Base-by-base conservation (phyloP, 2,797 vertebrate genomes). In the Cygnus olor region DNA sequence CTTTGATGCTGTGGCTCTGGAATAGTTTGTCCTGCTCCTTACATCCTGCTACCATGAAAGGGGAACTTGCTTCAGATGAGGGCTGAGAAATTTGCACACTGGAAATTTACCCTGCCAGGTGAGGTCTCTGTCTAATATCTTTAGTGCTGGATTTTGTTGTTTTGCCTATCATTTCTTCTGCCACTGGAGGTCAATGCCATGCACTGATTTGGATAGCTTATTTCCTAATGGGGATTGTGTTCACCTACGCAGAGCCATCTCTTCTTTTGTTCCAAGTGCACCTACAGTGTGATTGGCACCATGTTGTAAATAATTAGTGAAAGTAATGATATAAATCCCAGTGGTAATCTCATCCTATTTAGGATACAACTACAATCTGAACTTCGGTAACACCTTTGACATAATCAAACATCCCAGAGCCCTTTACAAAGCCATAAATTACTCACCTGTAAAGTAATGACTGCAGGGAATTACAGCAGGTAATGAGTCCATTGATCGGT, bases 381-480 rank as follows among this genome's bases (percentile, higher is more conserved):
- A 97, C 96, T 96, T 97, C 96, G 96, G 54, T 96, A 96, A 95
- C 96, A 97, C 97, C 97, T 96, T 96, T 97, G 97, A 96, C 97
- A 96, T 96, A 97, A 97, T 96, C 96, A 97, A 95, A 96, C 88
- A 95, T 96, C 95, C 91, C 81, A 90, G 88, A 93, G 95, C 86
- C 90, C 91, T 96, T 96, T 96, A 96, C 95, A 96, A 93, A 97
- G 90, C 96, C 90, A 95, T 94, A 97, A 96, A 97, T 96, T 97
- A 96, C 96, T 97, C 91, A 96, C 91, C 95, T 96, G 94, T 95
- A 95, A 96, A 96, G 80, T 95, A 97, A 95, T 94, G 97, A 97
- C 96, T 96, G 57, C 74, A 90, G 97, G 95, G 97, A 97, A 97
- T 97, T 96, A 95, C 58, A 88, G 82, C 72, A 95, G 92, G 93